These are phyloP conservation scores for Eulemur macaco DNA, from an alignment of 2,113 vertebrate genomes.

Conservation along the genomic window DNA sequence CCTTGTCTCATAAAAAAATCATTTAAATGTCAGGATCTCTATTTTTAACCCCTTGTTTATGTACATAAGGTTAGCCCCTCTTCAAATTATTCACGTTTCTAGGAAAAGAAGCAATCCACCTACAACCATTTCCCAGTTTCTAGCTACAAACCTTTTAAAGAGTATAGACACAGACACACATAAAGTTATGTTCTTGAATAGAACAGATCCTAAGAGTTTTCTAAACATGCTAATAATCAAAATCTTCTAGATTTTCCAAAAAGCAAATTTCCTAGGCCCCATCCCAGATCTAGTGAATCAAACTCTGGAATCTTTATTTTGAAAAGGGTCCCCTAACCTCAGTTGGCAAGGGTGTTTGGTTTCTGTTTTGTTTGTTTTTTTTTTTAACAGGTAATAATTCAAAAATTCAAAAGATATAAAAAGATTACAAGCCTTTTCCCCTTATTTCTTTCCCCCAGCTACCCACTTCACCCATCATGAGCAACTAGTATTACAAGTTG, in stretches of 20 bases:
- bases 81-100: constrained; percentile 12
- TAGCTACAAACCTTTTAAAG: background rate
- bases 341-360: background rate
- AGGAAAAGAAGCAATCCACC: background rate
- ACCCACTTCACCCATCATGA: background rate
- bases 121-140: background rate
- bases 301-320: constrained; percentile 23
- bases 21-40: background rate
- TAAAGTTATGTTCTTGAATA: background rate
- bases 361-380: background rate
- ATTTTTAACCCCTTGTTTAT: background rate
- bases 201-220: background rate
- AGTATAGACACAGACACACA: background rate
- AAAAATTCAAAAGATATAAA: background rate
- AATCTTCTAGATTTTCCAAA: background rate
- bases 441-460: background rate
- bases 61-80: background rate
- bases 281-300: background rate
- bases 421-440: background rate
- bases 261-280: constrained; percentile 1
- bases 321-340: background rate
- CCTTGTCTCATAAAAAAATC: no score
- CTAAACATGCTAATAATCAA: background rate
- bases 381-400: background rate
- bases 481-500: background rate